Conservation (phyloP, 2,113 vertebrate genomes). For the Macrotus californicus region DNA sequence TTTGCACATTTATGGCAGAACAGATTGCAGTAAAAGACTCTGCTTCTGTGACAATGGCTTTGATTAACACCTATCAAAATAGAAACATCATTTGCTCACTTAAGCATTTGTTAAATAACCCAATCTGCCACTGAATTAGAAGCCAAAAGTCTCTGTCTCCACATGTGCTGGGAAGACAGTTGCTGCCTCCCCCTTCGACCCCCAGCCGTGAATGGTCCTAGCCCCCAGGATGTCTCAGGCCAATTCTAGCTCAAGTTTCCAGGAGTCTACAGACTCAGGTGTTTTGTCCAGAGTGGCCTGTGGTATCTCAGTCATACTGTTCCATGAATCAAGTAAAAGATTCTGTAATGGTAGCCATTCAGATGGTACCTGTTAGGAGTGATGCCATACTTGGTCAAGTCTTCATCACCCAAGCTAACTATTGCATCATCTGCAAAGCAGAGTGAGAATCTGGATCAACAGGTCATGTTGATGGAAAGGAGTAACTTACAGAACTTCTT, state of each 20-base stretch:
- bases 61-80: slow-evolving; percentile 77
- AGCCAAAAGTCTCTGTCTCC: slow-evolving; percentile 46
- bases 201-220: not conserved
- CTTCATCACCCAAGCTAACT: not conserved
- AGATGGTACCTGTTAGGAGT: not conserved
- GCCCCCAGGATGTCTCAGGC: not conserved
- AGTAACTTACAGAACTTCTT: not conserved
- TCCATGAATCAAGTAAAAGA: not conserved
- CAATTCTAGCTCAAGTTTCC: not conserved
- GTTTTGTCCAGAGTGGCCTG: not conserved
- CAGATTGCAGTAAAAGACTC: slow-evolving; percentile 68
- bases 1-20: slow-evolving; percentile 67
- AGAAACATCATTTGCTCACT: slow-evolving; percentile 65
- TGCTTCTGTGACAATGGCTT: slow-evolving; percentile 70
- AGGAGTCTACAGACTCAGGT: not conserved
- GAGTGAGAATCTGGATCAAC: not conserved
- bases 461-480: not conserved
- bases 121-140: slow-evolving; percentile 68
- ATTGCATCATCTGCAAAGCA: not conserved
- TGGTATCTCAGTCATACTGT: not conserved
- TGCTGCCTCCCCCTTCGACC: not conserved
- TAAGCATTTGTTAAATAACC: slow-evolving; percentile 65
- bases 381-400: not conserved
- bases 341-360: not conserved
- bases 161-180: slow-evolving; percentile 43